Evolutionary conservation across 2,113 vertebrate species (phyloP).

Genomic region (Leptodactylus fuscus): DNA sequence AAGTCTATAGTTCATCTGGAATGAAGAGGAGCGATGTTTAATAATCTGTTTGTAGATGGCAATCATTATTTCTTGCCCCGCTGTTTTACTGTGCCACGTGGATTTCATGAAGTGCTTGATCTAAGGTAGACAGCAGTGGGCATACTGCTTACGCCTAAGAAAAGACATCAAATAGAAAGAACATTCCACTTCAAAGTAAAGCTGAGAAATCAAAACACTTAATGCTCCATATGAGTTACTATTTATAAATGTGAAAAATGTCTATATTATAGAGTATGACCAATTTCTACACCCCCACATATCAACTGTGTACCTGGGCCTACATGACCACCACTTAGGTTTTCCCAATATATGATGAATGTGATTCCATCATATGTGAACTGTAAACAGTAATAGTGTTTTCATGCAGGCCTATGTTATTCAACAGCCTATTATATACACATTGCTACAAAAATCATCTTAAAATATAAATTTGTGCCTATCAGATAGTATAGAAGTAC

Average conservation of each 20-base stretch:
- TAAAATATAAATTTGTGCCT: too few relatives aligned
- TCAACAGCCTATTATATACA: not conserved
- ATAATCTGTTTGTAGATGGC: slow-evolving; percentile 20
- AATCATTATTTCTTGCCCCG: slow-evolving; percentile 34
- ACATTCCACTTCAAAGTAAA: not conserved
- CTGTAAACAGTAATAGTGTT: not conserved
- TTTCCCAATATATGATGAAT: not conserved
- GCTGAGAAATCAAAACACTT: not conserved
- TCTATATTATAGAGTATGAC: not conserved
- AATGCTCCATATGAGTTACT: not conserved
- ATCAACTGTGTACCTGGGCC: not conserved
- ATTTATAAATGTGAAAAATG: not conserved
- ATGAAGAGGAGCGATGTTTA: slow-evolving; percentile 2
- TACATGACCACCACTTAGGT: not conserved
- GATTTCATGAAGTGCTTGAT: not conserved
- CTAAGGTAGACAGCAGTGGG: slow-evolving; percentile 1
- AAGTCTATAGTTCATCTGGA: slow-evolving; percentile 14
- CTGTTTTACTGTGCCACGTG: not conserved
- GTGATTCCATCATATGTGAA: not conserved
- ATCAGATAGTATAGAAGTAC: too few relatives aligned
- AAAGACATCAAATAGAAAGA: not conserved
- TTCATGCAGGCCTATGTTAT: not conserved
- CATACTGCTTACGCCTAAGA: not conserved
- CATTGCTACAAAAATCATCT: not conserved
- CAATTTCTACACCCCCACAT: not conserved